Evolutionary conservation across 2,888 invertebrate species (phyloP).

Genomic region (Drosophila planitibia): DNA sequence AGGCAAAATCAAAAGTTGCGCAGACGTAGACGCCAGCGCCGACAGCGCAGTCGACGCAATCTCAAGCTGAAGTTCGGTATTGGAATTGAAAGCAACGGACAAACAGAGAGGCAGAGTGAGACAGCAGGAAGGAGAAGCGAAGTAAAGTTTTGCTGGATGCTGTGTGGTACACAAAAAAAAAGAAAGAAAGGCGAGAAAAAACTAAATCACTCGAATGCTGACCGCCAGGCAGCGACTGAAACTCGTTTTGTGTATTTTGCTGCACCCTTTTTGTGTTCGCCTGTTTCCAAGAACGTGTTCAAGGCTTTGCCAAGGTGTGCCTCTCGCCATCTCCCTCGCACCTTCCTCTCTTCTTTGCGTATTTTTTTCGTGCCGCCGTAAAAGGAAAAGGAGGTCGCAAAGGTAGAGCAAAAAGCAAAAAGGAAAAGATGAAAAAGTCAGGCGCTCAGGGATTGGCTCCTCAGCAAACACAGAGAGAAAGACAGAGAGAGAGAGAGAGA

Average conservation of each 20-base stretch:
- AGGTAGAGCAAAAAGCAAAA: conserved; percentile 29
- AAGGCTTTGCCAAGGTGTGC: conserved; percentile 73
- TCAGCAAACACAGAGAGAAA: not conserved
- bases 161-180: conserved; percentile 30
- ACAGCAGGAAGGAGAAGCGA: conserved; percentile 30
- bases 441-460: conserved; percentile 47
- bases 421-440: conserved; percentile 17
- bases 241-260: conserved; percentile 70
- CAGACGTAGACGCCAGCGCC: conserved; percentile 55
- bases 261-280: conserved; percentile 69
- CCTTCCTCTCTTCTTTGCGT: not conserved
- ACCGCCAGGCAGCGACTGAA: conserved; percentile 49
- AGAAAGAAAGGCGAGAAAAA: conserved; percentile 31
- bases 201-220: conserved; percentile 51
- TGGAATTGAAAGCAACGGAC: conserved; percentile 16
- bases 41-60: conserved; percentile 35
- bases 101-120: not conserved
- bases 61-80: conserved; percentile 29
- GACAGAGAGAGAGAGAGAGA: not conserved
- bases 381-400: conserved; percentile 70
- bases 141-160: conserved; percentile 60
- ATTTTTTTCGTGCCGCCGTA: conserved; percentile 20
- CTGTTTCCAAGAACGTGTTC: conserved; percentile 71
- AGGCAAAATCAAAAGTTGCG: conserved; percentile 80
- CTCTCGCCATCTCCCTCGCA: not conserved